A percentile compares a stretch with the other conserved stretches of the same genome.
Conservation (phyloP, 2,113 vertebrate species). For the Corvus cornix region DNA sequence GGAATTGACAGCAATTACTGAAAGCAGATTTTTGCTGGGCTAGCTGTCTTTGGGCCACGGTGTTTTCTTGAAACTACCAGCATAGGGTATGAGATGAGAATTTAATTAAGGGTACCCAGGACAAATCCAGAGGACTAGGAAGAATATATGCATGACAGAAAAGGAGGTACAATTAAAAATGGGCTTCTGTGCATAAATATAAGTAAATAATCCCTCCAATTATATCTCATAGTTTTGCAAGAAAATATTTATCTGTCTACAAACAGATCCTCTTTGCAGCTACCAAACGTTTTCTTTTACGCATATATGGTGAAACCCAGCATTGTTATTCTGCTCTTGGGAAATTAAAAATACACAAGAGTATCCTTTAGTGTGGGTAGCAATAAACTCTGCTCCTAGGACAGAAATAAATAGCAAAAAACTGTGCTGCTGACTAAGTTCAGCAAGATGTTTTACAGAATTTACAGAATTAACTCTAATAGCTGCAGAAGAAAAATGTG, state of each 20-base stretch:
- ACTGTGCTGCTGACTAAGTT: background rate
- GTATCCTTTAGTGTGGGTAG: background rate
- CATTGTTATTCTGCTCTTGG: background rate
- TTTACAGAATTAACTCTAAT: background rate
- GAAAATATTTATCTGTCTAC: background rate
- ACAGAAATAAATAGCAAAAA: background rate
- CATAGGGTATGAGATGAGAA: background rate
- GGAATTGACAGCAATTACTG: background rate
- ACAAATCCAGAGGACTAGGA: background rate
- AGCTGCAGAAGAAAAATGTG: background rate
- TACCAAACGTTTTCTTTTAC: background rate
- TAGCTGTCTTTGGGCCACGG: background rate
- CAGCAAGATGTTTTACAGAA: background rate
- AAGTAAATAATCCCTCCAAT: fast-evolving
- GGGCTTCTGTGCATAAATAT: background rate
- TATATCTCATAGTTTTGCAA: background rate
- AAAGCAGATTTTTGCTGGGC: background rate
- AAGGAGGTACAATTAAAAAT: background rate
- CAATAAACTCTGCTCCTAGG: background rate
- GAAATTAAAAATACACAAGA: background rate
- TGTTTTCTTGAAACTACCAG: background rate
- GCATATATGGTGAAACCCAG: background rate
- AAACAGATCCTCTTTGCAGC: background rate
- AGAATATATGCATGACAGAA: background rate
- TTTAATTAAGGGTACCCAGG: background rate